Conservation (phyloP, 2,888 invertebrate genomes). For the Heliconius ismenius region DNA sequence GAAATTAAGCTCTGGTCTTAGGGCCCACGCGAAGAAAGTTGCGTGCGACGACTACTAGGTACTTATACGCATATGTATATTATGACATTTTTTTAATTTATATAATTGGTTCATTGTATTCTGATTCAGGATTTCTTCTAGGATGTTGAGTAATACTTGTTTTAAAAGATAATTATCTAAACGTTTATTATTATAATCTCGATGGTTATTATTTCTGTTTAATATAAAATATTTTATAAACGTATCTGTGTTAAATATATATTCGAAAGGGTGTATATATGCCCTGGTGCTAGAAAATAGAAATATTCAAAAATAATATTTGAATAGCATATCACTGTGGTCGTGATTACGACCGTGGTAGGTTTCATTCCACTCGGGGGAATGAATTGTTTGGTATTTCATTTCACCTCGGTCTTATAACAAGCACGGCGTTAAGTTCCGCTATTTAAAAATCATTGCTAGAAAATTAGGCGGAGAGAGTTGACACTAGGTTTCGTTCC, state of each 20-base stretch:
- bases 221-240: not conserved
- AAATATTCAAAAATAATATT: not conserved
- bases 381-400: too few species aligned
- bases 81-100: not conserved
- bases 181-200: not conserved
- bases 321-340: not conserved
- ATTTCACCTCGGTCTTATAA: not conserved
- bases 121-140: slow-evolving; percentile 22
- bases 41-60: not conserved
- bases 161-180: not conserved
- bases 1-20: too few species aligned
- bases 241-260: too few species aligned
- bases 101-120: slow-evolving; percentile 7
- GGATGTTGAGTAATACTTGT: slow-evolving; percentile 24
- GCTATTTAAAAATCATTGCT: too few species aligned
- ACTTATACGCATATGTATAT: not conserved
- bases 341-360: not conserved
- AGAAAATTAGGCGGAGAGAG: too few species aligned
- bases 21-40: too few species aligned
- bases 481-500: not conserved
- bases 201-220: not conserved
- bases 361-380: not conserved
- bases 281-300: too few species aligned
- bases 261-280: too few species aligned
- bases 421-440: not conserved